Evolutionary conservation across 2,797 vertebrate species (phyloP), one percentile per base, ranked within the genome.

Genomic region (Characodon lateralis): DNA sequence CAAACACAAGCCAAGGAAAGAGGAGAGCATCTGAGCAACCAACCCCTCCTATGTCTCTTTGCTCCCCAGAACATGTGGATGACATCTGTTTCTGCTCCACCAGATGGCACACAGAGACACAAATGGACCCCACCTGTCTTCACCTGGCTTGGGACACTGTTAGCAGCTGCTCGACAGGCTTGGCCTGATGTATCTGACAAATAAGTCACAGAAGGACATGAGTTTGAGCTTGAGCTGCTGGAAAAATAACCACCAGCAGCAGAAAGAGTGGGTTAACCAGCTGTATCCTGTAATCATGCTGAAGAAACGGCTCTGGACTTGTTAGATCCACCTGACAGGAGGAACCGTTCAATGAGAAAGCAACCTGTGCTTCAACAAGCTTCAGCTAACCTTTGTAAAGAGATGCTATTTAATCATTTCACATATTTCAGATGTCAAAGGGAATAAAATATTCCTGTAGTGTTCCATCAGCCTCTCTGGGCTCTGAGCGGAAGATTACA

Each of bases 81-180:
- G 26, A 31, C 88, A 85, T 90, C 84, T 86, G 83, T 79, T 78
- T 79, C 14, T 56, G 31, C 31, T 79, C 77, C 26, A 63, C 68
- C 91, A 91, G 89, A 89, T 86, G 85, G 85, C 76, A 55, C 63
- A 72, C 39, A 24, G 65, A 83, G 61, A 83, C 71, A 68, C 43
- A 22, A 74, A 73, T 43, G 59, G 73, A 79, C 75, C 76, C 79
- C 78, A 85, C 84, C 85, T 87, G 87, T 80, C 71, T 70, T 73
- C 16, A 77, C 76, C 28, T 39, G 65, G 24, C 22, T 43, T n/a
- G 43, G 26, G 78, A 66, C 59, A 50, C 66, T 73, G 55, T 83
- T 78, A 85, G 82, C 82, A 80, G 78, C 68, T 39, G 1, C 75
- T 69, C 68, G n/a, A 76, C 78, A 83, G 28, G 66, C 71, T 66